These are phyloP conservation scores for Pararge aegeria DNA, from an alignment of 1,140 invertebrate species.

Conservation along the genomic window DNA sequence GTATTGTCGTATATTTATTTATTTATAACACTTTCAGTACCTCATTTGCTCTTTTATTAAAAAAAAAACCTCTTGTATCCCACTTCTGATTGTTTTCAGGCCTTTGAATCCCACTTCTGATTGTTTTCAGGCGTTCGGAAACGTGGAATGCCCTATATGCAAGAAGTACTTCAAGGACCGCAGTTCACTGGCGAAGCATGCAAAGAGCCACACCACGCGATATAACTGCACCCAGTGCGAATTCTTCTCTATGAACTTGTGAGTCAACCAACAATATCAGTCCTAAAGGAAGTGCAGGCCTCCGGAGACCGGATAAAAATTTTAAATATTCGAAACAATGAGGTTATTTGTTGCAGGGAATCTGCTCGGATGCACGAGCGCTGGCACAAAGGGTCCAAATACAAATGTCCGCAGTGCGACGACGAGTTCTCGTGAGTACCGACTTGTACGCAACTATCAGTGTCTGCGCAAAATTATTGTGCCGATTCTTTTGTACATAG, in stretches of 20 bases:
- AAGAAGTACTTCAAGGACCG: not conserved
- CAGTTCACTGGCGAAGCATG: not conserved
- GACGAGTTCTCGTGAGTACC: not conserved
- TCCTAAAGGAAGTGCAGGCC: too few relatives aligned
- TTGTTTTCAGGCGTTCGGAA: not conserved
- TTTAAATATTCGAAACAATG: too few relatives aligned
- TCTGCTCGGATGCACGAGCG: not conserved
- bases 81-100: too few relatives aligned
- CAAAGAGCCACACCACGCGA: not conserved
- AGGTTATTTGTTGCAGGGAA: not conserved
- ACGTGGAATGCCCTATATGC: not conserved
- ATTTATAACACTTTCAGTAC: too few relatives aligned
- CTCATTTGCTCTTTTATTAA: too few relatives aligned
- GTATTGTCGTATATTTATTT: too few relatives aligned
- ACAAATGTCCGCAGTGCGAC: not conserved
- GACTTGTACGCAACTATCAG: too few relatives aligned
- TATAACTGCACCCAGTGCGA: not conserved
- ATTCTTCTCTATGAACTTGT: not conserved
- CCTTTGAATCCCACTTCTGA: conserved; percentile 1
- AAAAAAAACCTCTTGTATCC: too few relatives aligned
- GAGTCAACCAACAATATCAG: not conserved
- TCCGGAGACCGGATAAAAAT: too few relatives aligned
- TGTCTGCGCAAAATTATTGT: too few relatives aligned
- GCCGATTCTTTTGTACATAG: too few relatives aligned
- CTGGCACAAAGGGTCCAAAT: not conserved